These are phyloP conservation scores for Misgurnus mizolepis DNA, from an alignment of 2,113 vertebrate genomes.

Conservation along the genomic window DNA sequence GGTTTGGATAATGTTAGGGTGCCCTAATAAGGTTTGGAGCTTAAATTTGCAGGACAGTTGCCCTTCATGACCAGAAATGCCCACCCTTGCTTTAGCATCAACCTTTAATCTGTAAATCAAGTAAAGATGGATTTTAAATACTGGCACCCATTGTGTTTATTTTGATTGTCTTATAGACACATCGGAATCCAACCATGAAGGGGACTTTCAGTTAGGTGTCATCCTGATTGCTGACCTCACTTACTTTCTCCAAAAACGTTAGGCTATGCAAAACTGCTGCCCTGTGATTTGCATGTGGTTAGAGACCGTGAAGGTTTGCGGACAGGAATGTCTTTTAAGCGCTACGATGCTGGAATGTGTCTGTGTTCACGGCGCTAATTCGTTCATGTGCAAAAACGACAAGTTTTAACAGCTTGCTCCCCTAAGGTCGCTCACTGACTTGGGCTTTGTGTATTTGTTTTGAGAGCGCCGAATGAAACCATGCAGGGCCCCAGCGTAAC, in stretches of 20 bases:
- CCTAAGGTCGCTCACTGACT: slow-evolving; percentile 23
- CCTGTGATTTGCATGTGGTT: slow-evolving; percentile 50
- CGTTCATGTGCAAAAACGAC: slow-evolving; percentile 34
- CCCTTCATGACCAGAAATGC: too few relatives aligned
- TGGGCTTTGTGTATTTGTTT: slow-evolving; percentile 39
- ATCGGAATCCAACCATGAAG: slow-evolving; percentile 1
- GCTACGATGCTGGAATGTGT: slow-evolving; percentile 41
- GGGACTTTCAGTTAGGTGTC: not conserved
- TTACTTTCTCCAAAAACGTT: slow-evolving; percentile 21
- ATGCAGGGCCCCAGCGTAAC: slow-evolving; percentile 10
- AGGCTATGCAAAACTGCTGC: slow-evolving; percentile 49
- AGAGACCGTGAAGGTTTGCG: slow-evolving; percentile 9
- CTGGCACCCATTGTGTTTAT: not conserved
- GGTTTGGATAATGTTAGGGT: too few relatives aligned
- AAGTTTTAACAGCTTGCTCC: slow-evolving; percentile 50
- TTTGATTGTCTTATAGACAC: slow-evolving; percentile 14
- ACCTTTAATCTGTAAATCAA: slow-evolving; percentile 28
- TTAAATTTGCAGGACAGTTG: too few relatives aligned
- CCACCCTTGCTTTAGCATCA: not conserved
- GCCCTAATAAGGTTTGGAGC: too few relatives aligned
- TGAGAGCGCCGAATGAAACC: slow-evolving; percentile 33
- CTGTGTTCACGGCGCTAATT: slow-evolving; percentile 50
- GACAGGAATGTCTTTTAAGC: slow-evolving; percentile 47
- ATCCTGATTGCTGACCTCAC: slow-evolving; percentile 10
- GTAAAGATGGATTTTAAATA: not conserved